These are phyloP conservation scores for Synchiropus splendidus DNA, from an alignment of 2,113 vertebrate species.

Conservation along the genomic window DNA sequence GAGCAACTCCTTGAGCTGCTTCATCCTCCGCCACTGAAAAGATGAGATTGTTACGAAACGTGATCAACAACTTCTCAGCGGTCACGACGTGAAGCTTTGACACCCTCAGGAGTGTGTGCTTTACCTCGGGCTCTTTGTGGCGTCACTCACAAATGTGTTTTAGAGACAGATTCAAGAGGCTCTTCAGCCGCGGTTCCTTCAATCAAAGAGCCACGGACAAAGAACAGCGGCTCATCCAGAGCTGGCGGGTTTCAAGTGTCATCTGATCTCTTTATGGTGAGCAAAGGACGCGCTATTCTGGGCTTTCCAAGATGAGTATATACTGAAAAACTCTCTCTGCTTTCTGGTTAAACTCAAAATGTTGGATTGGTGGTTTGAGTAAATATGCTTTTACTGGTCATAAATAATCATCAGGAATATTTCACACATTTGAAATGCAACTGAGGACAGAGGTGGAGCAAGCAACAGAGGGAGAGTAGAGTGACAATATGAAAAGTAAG, in stretches of 20 bases:
- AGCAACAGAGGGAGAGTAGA: too few species aligned
- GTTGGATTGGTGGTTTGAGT: too few species aligned
- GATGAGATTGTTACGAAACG: constrained; percentile 67
- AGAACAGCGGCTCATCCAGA: constrained; percentile 14
- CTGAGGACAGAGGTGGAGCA: too few species aligned
- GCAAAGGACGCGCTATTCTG: constrained; percentile 6
- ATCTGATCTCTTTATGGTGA: constrained; percentile 29
- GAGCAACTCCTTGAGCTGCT: constrained; percentile 51
- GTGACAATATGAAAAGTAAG: too few species aligned
- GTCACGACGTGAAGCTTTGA: constrained; percentile 44
- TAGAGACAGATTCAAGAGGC: constrained; percentile 42
- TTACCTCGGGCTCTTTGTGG: constrained; percentile 41
- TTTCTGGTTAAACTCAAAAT: constrained; percentile 8
- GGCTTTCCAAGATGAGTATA: constrained; percentile 7
- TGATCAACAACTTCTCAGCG: constrained; percentile 65
- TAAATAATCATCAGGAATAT: too few species aligned
- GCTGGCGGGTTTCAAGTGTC: constrained; percentile 22
- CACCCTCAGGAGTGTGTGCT: constrained; percentile 29
- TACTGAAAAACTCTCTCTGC: neutral
- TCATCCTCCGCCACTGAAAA: constrained; percentile 41
- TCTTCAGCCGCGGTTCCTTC: constrained; percentile 30
- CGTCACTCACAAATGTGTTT: constrained; percentile 47
- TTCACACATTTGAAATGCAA: too few species aligned
- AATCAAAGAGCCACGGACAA: constrained; percentile 16
- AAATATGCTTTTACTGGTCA: too few species aligned